These are phyloP conservation scores for Cetonia aurata DNA, from an alignment of 2,888 invertebrate species.

Conservation along the genomic window DNA sequence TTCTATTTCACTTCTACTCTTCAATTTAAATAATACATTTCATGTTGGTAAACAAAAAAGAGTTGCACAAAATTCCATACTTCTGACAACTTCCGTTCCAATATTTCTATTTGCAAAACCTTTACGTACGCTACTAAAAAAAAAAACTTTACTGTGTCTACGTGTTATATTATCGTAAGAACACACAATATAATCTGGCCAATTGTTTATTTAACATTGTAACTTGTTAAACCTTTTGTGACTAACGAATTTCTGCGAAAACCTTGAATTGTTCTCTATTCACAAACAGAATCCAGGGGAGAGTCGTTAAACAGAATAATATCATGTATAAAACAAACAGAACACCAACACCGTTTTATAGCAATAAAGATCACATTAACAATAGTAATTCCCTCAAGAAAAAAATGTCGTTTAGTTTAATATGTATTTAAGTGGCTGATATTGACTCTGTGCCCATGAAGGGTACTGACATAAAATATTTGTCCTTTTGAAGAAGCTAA, in stretches of 20 bases:
- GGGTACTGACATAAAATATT: too few relatives aligned
- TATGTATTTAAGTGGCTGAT: neutral
- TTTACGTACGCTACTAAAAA: neutral
- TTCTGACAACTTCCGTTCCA: neutral
- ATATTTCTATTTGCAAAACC: neutral
- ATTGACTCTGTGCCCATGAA: too few relatives aligned
- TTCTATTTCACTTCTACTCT: too few relatives aligned
- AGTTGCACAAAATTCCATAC: neutral
- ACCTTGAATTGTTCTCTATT: constrained; percentile 16
- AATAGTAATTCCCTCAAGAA: neutral
- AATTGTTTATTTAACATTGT: too few relatives aligned
- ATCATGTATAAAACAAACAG: constrained; percentile 11
- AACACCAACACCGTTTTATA: neutral
- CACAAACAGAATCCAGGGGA: neutral
- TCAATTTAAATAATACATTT: too few relatives aligned
- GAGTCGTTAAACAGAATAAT: neutral
- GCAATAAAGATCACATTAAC: constrained; percentile 9
- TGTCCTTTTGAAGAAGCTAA: too few relatives aligned
- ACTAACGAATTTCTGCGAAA: constrained; percentile 7
- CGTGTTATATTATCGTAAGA: too few relatives aligned
- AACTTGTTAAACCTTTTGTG: too few relatives aligned
- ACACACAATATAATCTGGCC: too few relatives aligned
- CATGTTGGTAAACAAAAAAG: too few relatives aligned
- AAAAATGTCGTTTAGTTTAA: neutral
- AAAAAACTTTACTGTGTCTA: neutral